These are phyloP conservation scores for Tyto alba DNA, from an alignment of 2,113 vertebrate species.

Conservation along the genomic window DNA sequence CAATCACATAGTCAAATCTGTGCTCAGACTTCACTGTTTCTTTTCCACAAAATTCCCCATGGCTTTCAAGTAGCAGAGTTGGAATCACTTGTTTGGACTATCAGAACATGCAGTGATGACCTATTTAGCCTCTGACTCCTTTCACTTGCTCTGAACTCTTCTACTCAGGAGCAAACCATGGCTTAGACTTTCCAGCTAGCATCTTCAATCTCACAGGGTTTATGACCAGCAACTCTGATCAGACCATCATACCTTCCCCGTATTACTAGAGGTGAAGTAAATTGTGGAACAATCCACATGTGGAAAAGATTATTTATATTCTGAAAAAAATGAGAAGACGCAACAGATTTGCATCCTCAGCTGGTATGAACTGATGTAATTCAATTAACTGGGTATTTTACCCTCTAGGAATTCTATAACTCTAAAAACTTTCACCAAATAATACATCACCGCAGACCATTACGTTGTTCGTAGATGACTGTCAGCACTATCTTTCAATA, in stretches of 20 bases:
- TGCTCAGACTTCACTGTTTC: not conserved
- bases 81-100: not conserved
- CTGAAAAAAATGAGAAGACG: not conserved
- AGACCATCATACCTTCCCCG: not conserved
- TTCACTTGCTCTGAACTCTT: not conserved
- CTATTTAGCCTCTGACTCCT: not conserved
- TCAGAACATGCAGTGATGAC: accelerated
- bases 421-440: not conserved
- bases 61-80: not conserved
- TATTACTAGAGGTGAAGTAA: not conserved
- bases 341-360: not conserved
- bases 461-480: not conserved
- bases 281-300: not conserved
- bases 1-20: not conserved
- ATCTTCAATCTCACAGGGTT: not conserved
- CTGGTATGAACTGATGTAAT: not conserved
- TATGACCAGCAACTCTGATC: not conserved
- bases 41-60: not conserved
- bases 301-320: not conserved
- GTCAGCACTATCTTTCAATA: not conserved
- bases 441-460: not conserved
- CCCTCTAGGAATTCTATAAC: not conserved
- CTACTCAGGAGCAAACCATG: not conserved
- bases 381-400: not conserved
- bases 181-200: not conserved